Conservation (phyloP, 64 coral and sea anemone species). For the Dendrophyllia cribrosa region DNA sequence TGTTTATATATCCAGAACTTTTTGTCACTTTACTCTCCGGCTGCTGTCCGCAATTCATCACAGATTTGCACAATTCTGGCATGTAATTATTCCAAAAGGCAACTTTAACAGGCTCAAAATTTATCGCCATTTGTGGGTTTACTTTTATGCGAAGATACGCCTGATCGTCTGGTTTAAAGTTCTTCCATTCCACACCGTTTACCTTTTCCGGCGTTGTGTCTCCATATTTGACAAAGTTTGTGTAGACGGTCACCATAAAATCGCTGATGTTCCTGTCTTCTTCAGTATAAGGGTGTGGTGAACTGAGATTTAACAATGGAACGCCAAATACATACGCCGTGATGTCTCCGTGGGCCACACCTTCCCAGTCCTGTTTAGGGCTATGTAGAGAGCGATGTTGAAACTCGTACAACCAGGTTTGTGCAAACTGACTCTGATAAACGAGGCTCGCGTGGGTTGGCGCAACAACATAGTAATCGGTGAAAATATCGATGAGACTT, state of each 20-base stretch:
- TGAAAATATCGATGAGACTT: slow-evolving; percentile 78
- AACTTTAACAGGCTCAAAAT: slow-evolving; percentile 75
- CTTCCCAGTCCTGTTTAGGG: slow-evolving; percentile 46
- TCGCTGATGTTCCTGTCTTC: slow-evolving; percentile 77
- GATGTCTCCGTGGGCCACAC: slow-evolving; percentile 69
- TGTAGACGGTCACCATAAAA: slow-evolving; percentile 68
- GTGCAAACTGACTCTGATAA: slow-evolving; percentile 47
- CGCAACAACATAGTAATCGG: slow-evolving; percentile 73
- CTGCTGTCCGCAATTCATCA: background rate
- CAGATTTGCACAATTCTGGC: slow-evolving; percentile 54
- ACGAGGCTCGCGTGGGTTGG: slow-evolving; percentile 77
- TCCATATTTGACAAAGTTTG: slow-evolving; percentile 89
- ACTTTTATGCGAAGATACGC: slow-evolving; percentile 61
- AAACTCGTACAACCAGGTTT: slow-evolving; percentile 83
- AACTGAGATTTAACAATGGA: slow-evolving; percentile 63
- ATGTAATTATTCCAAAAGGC: slow-evolving; percentile 93
- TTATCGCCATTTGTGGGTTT: slow-evolving; percentile 42
- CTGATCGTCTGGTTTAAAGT: slow-evolving; percentile 22
- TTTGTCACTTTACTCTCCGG: background rate
- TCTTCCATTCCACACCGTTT: slow-evolving; percentile 52
- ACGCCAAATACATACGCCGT: slow-evolving; percentile 86
- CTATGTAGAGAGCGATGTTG: slow-evolving; percentile 55
- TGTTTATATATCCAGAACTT: background rate
- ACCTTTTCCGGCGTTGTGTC: slow-evolving; percentile 51
- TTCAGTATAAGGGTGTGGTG: slow-evolving; percentile 52